phyloP scores from a whole-genome alignment of 1,140 invertebrate species.

The Oryctes rhinoceros region DNA sequence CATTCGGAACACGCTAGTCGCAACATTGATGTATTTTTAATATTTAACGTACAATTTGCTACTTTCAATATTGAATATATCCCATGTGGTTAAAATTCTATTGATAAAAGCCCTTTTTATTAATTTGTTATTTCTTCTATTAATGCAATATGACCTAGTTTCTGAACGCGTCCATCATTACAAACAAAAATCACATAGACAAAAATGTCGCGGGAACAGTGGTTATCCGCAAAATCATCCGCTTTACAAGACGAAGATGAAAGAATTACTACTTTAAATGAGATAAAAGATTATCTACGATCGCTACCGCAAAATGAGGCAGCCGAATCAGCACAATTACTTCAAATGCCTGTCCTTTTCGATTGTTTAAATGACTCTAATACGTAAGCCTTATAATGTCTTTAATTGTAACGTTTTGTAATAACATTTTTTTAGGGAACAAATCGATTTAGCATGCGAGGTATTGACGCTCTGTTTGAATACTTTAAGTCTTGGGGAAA shows the following conservation, averaged over 20 bases:
- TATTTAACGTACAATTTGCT: too few relatives aligned
- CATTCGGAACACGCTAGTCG: too few relatives aligned
- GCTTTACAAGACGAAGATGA: constrained; percentile 58
- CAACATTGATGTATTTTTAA: too few relatives aligned
- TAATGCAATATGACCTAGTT: not conserved
- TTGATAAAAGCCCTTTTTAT: too few relatives aligned
- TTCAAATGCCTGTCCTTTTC: constrained; percentile 60
- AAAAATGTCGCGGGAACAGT: constrained; percentile 55
- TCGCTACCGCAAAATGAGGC: constrained; percentile 57
- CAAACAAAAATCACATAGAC: not conserved
- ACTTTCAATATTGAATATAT: too few relatives aligned
- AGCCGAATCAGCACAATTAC: constrained; percentile 52
- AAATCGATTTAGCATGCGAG: constrained; percentile 67
- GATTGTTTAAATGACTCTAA: constrained; percentile 61
- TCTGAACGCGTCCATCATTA: not conserved
- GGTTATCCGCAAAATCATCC: constrained; percentile 60
- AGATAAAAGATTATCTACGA: constrained; percentile 60
- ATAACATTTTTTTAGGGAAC: constrained; percentile 59
- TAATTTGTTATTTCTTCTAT: not conserved
- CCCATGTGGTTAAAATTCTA: too few relatives aligned
- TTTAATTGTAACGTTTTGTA: constrained; percentile 25
- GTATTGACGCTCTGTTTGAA: constrained; percentile 67
- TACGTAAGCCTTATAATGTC: constrained; percentile 54
- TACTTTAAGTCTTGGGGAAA: constrained; percentile 64
- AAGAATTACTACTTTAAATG: constrained; percentile 59